Conservation (phyloP, 2,797 vertebrate species). For the Remorina albescens region DNA sequence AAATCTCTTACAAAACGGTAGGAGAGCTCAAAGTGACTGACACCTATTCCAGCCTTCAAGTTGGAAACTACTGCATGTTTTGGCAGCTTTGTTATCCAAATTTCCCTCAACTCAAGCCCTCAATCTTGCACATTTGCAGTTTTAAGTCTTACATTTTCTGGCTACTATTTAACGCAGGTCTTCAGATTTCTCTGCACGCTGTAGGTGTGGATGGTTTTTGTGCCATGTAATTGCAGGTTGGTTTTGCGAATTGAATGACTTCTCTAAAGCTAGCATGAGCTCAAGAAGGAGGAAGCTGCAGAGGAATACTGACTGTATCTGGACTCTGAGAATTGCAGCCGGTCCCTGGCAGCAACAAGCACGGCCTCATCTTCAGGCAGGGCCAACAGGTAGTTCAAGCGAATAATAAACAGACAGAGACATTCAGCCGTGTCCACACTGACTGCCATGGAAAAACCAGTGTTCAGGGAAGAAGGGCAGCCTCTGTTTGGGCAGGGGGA, state of each 20-base stretch:
- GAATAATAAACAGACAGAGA: constrained; percentile 44
- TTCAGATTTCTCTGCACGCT: not conserved
- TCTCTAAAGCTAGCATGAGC: constrained; percentile 1
- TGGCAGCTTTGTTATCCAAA: not conserved
- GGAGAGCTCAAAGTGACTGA: not conserved
- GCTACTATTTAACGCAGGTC: constrained; percentile 8
- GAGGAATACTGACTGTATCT: not conserved
- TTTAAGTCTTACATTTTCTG: constrained; percentile 24
- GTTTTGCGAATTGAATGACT: constrained; percentile 25
- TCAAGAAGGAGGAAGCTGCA: constrained; percentile 18
- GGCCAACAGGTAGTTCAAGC: constrained; percentile 61
- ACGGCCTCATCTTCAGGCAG: constrained; percentile 32
- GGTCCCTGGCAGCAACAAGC: constrained; percentile 23
- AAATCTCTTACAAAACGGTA: not conserved
- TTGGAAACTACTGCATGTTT: not conserved
- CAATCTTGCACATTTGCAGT: constrained; percentile 6
- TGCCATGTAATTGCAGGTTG: constrained; percentile 23
- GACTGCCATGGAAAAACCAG: constrained; percentile 39
- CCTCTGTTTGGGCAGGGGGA: constrained; percentile 56
- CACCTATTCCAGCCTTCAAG: not conserved
- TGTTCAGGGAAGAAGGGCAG: constrained; percentile 55
- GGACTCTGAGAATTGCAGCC: not conserved
- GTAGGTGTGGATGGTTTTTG: not conserved
- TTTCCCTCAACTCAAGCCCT: constrained; percentile 3
- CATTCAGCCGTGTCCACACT: constrained; percentile 36